A percentile compares a stretch with the other conserved stretches of the same genome.
phyloP scores from a whole-genome alignment of 2,113 vertebrate genomes.

The Erythrolamprus reginae region DNA sequence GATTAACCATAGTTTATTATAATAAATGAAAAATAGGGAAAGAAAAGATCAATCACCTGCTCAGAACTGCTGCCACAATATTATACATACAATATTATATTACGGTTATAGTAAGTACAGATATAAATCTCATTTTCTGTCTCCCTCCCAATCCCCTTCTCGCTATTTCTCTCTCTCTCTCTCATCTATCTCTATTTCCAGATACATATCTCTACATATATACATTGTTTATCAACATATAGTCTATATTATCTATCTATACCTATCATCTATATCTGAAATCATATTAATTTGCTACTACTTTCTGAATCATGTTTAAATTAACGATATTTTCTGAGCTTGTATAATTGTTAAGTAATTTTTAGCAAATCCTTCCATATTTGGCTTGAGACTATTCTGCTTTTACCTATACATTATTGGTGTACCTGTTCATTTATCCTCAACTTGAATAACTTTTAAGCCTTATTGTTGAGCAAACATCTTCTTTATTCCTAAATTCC shows the following conservation, averaged over 20 bases:
- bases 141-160: too few relatives aligned
- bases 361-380: background rate
- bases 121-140: background rate
- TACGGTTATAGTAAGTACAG: background rate
- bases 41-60: background rate
- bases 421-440: background rate
- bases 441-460: background rate
- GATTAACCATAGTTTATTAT: background rate
- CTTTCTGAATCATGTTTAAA: background rate
- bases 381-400: background rate
- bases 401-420: background rate
- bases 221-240: too few relatives aligned
- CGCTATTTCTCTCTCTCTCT: too few relatives aligned
- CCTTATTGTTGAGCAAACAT: background rate
- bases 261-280: too few relatives aligned
- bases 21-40: background rate
- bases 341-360: background rate
- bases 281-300: background rate
- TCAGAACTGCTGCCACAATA: background rate
- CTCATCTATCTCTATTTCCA: too few relatives aligned
- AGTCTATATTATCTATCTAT: too few relatives aligned
- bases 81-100: background rate
- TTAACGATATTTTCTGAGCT: background rate
- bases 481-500: background rate
- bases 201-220: too few relatives aligned